These are phyloP conservation scores for Acanthurus lineatus DNA, from an alignment of 2,797 vertebrate genomes.

Conservation along the genomic window DNA sequence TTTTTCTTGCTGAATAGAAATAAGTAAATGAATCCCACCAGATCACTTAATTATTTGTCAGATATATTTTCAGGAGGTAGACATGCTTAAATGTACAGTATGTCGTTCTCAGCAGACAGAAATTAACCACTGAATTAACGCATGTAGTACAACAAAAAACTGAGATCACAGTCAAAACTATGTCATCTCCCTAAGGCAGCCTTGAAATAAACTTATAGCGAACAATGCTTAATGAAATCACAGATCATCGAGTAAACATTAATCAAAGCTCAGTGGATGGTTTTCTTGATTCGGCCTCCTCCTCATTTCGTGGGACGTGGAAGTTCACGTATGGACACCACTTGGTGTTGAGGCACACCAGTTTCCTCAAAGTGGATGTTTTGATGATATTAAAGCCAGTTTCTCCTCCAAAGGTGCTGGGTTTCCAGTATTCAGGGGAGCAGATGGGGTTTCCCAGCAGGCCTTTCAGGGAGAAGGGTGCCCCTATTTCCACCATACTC, in stretches of 20 bases:
- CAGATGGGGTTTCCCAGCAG: constrained; percentile 96
- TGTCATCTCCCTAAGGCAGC: not conserved
- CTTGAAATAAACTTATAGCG: not conserved
- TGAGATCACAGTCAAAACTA: not conserved
- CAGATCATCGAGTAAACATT: not conserved
- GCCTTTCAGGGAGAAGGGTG: constrained; percentile 97
- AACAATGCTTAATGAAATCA: not conserved
- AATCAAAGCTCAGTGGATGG: constrained; percentile 81
- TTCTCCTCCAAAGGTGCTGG: constrained; percentile 94
- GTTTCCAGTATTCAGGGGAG: constrained; percentile 97
- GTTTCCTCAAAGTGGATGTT: constrained; percentile 88
- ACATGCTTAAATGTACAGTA: not conserved
- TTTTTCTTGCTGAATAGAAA: not conserved
- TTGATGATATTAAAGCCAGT: constrained; percentile 92
- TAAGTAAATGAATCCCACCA: not conserved
- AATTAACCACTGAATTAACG: not conserved
- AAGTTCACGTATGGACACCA: constrained; percentile 93
- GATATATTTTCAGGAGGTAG: constrained; percentile 16
- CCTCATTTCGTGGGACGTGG: constrained; percentile 75
- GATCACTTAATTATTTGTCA: not conserved
- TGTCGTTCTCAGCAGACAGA: not conserved
- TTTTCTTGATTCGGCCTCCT: constrained; percentile 46
- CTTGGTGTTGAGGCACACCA: constrained; percentile 93
- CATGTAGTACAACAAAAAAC: not conserved
- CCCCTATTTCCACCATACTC: constrained; percentile 97